Conservation (phyloP, 2,797 vertebrate genomes). For the Hypotaenidia okinawae region DNA sequence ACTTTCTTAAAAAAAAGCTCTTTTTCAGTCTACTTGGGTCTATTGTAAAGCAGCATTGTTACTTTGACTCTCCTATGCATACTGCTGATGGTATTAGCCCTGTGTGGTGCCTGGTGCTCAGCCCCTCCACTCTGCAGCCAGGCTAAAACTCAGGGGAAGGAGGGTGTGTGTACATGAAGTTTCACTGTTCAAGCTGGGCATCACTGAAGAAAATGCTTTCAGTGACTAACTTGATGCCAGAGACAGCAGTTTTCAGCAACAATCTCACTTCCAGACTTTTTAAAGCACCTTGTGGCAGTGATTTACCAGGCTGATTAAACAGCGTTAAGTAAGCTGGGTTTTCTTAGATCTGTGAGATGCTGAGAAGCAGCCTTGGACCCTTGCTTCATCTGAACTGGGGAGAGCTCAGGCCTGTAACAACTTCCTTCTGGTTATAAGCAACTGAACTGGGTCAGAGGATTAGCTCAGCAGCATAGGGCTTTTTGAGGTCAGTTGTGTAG, state of each 20-base stretch:
- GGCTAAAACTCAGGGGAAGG: neutral
- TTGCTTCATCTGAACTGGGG: neutral
- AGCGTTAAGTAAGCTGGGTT: neutral
- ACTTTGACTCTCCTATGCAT: neutral
- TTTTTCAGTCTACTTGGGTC: neutral
- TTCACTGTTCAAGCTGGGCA: neutral
- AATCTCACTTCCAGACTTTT: neutral
- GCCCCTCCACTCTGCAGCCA: neutral
- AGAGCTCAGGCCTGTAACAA: neutral
- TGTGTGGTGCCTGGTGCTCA: neutral
- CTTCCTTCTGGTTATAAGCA: neutral
- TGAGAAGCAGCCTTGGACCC: neutral
- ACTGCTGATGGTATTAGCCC: neutral
- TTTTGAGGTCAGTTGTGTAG: neutral
- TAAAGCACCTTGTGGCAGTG: neutral
- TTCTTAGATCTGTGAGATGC: neutral
- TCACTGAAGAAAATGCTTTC: neutral
- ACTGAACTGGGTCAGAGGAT: neutral
- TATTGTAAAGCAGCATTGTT: neutral
- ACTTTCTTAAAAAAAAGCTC: neutral
- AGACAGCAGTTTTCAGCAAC: neutral
- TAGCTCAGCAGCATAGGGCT: neutral
- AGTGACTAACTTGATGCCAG: neutral
- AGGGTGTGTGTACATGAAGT: neutral
- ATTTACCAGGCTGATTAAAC: neutral